phyloP scores from a whole-genome alignment of 2,113 vertebrate species.

The Salvelinus sp. region DNA sequence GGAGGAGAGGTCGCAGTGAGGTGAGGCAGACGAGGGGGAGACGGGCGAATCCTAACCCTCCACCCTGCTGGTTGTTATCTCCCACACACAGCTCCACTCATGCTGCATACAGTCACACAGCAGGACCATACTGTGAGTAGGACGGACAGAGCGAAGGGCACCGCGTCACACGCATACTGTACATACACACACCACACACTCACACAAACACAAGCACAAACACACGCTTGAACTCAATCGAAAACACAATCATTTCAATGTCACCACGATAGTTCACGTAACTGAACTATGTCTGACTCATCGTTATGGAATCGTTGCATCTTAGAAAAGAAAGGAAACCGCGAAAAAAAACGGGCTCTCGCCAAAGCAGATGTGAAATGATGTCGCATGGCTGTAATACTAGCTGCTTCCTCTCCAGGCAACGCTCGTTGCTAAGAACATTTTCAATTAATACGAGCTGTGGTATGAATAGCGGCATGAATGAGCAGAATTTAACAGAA shows the following conservation, averaged over 20 bases:
- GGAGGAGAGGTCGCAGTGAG: slow-evolving; percentile 45
- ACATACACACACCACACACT: too few relatives aligned
- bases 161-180: too few relatives aligned
- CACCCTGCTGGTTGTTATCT: background rate
- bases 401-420: slow-evolving; percentile 27
- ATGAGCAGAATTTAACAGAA: slow-evolving; percentile 56
- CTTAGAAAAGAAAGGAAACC: too few relatives aligned
- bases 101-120: background rate
- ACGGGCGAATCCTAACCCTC: background rate
- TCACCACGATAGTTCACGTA: background rate
- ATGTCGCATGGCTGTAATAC: slow-evolving; percentile 24
- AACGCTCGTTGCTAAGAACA: slow-evolving; percentile 45
- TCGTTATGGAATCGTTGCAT: slow-evolving; percentile 8
- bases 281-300: slow-evolving; percentile 27
- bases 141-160: too few relatives aligned
- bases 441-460: slow-evolving; percentile 27
- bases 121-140: too few relatives aligned
- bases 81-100: background rate
- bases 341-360: background rate
- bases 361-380: slow-evolving; percentile 2
- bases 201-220: too few relatives aligned
- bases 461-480: slow-evolving; percentile 42
- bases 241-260: background rate
- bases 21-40: slow-evolving; percentile 52
- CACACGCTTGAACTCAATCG: background rate